Percentiles rank a stretch among this genome's conserved stretches.
phyloP scores from a whole-genome alignment of 2,888 invertebrate genomes.

The Nebria salina region DNA sequence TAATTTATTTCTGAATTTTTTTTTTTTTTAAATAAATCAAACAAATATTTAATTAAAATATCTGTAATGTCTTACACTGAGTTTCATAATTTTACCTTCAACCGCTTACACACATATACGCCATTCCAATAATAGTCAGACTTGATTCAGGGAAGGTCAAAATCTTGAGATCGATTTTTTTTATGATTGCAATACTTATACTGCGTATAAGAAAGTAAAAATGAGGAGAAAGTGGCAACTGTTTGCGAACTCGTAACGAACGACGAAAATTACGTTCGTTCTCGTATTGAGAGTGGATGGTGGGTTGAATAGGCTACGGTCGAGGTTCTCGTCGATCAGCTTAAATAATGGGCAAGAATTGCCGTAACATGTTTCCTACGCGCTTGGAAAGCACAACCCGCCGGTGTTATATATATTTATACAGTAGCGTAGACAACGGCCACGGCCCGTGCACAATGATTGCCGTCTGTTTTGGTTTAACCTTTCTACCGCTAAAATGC shows the following conservation, averaged over 20 bases:
- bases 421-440: constrained; percentile 11
- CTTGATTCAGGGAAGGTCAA: too few species aligned
- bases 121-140: too few species aligned
- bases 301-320: not conserved
- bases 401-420: constrained; percentile 5
- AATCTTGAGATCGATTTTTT: too few species aligned
- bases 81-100: too few species aligned
- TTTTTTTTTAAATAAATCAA: too few species aligned
- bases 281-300: constrained; percentile 4
- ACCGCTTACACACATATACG: too few species aligned
- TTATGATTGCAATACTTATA: too few species aligned
- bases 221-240: not conserved
- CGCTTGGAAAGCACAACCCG: constrained; percentile 7
- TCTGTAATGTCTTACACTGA: too few species aligned
- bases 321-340: constrained; percentile 9
- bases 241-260: not conserved
- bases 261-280: not conserved
- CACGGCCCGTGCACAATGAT: constrained; percentile 6
- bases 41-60: too few species aligned
- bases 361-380: constrained; percentile 8
- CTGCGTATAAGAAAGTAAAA: not conserved
- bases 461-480: constrained; percentile 20
- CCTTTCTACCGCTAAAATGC: not conserved
- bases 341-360: constrained; percentile 22
- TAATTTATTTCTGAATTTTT: too few species aligned